Evolutionary conservation across 2,888 invertebrate genomes (phyloP).

Genomic region (Nezara viridula): DNA sequence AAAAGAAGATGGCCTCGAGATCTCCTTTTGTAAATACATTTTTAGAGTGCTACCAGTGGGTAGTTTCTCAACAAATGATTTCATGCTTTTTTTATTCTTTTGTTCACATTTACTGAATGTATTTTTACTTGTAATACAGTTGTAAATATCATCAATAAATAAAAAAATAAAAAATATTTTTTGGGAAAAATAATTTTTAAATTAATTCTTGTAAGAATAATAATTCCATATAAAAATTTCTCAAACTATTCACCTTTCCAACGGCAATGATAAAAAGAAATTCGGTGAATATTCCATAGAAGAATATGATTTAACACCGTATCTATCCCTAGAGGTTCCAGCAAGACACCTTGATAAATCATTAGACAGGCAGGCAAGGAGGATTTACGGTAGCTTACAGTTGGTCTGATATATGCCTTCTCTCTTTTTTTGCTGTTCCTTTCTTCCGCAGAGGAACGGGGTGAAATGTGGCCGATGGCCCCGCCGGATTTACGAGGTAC

Average conservation of each 20-base stretch:
- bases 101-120: too few species aligned
- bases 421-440: slow-evolving; percentile 45
- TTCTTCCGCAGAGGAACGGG: slow-evolving; percentile 59
- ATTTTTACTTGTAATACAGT: too few species aligned
- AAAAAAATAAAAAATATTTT: too few species aligned
- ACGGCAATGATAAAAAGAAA: slow-evolving; percentile 21
- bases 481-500: slow-evolving; percentile 64
- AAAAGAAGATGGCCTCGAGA: too few species aligned
- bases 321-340: slow-evolving; percentile 43
- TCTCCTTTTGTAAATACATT: too few species aligned
- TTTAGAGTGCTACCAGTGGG: too few species aligned
- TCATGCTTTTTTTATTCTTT: too few species aligned
- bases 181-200: too few species aligned
- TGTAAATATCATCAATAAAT: too few species aligned
- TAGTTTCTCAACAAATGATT: too few species aligned
- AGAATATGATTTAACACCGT: slow-evolving; percentile 35
- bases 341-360: slow-evolving; percentile 47
- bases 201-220: too few species aligned
- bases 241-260: slow-evolving; percentile 2
- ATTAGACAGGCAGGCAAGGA: slow-evolving; percentile 29
- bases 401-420: slow-evolving; percentile 41
- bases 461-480: slow-evolving; percentile 64
- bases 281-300: slow-evolving; percentile 29
- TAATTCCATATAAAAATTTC: background rate
- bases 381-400: slow-evolving; percentile 56